Evolutionary conservation across 2,888 invertebrate genomes (phyloP), one percentile per base, ranked within the genome.

Genomic region (Camponotus fellah): DNA sequence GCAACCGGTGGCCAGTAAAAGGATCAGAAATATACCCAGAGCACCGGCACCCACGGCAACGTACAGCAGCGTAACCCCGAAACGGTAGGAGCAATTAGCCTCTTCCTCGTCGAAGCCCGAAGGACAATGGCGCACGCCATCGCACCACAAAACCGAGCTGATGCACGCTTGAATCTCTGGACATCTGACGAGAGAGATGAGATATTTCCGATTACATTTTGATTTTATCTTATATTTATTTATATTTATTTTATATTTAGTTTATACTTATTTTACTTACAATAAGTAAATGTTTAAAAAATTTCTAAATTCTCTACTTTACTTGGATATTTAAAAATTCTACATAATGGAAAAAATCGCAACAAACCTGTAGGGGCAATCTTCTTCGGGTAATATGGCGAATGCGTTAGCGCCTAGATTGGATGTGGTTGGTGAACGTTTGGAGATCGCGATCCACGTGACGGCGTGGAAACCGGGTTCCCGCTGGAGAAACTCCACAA

Each of bases 131-230:
- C 96, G 95, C 62, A 97, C 96, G 0, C 97, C 97, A 93, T 98
- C 98, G 94, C 98, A 98, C 97, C 98, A 97, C 5, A 98, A 94
- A 1, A 97, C 96, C 0, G 97, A 96, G 86, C 97, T 97, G 91
- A 98, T 97, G 94, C 98, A 98, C 0, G 97, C 97, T 86, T 97
- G 97, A 75, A 98, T 95, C 93, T 98, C 97, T 0, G 97, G 97
- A 92, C 98, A 98, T 92, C 97, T 97, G 95, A 26, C n/a, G 12
- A 56, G 6, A 56, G 10, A 37, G 26, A 60, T 62, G 37, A 87
- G 53, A 76, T 40, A 43, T 32, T 43, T 3, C 3, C 3, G 21
- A 71, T 37, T 49, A 34, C 17, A 32, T 3, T 49, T n/a, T n/a
- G 2, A 53, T 49, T 49, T 17, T 53, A 53, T 53, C 8, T 26